Evolutionary conservation across 2,888 invertebrate species (phyloP).

Genomic region (Mimumesa dahlbomi): DNA sequence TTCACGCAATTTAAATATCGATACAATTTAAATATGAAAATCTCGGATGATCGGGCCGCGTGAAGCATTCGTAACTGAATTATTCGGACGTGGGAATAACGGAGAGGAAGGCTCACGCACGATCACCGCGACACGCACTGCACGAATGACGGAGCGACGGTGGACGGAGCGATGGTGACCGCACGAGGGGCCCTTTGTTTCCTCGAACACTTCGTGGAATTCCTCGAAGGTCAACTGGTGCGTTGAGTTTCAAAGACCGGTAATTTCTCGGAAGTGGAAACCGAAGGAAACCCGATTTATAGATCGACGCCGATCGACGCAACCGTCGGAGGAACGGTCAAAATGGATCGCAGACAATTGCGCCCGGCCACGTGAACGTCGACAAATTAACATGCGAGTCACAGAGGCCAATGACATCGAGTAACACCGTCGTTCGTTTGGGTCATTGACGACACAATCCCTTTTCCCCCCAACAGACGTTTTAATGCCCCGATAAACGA

Average conservation of each 20-base stretch:
- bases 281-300: conserved; percentile 35
- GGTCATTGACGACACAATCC: conserved; percentile 50
- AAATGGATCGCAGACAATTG: conserved; percentile 24
- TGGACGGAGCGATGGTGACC: conserved; percentile 46
- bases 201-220: conserved; percentile 65
- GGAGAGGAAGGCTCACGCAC: conserved; percentile 28
- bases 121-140: conserved; percentile 45
- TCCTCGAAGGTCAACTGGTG: conserved; percentile 63
- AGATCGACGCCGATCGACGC: conserved; percentile 27
- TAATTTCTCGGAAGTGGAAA: conserved; percentile 48
- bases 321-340: neutral
- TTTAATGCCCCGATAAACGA: conserved; percentile 34
- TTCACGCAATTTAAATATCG: neutral
- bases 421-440: conserved; percentile 67
- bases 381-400: conserved; percentile 68
- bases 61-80: conserved; percentile 8
- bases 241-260: conserved; percentile 49
- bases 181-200: conserved; percentile 58
- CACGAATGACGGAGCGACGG: conserved; percentile 59
- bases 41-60: neutral
- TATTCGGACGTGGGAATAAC: conserved; percentile 37
- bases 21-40: neutral
- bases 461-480: neutral
- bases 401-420: conserved; percentile 74
- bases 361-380: conserved; percentile 54